Percentiles rank a stretch among this genome's conserved stretches.
Conservation (phyloP, 1,140 invertebrate species). For the Gryon sp. region DNA sequence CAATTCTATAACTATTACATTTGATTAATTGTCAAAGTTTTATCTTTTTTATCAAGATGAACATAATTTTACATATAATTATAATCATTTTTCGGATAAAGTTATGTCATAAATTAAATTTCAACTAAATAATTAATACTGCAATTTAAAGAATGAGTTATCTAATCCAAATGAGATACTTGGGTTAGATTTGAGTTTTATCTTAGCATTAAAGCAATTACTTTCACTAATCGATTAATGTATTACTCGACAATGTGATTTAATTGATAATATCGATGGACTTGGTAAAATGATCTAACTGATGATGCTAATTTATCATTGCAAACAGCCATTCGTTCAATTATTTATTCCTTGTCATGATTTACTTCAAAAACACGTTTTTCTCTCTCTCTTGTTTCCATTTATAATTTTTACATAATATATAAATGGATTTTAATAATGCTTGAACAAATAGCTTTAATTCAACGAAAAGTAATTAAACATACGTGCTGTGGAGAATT, state of each 20-base stretch:
- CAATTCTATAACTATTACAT: too few relatives aligned
- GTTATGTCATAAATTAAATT: too few relatives aligned
- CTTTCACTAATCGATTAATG: constrained; percentile 18
- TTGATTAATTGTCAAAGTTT: too few relatives aligned
- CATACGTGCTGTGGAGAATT: too few relatives aligned
- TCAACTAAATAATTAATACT: not conserved
- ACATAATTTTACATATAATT: too few relatives aligned
- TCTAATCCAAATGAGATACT: constrained; percentile 8
- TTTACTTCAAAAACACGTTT: not conserved
- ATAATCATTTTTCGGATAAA: too few relatives aligned
- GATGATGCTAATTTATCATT: not conserved
- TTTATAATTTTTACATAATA: not conserved
- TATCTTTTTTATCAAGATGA: too few relatives aligned
- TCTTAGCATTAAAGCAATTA: constrained; percentile 7
- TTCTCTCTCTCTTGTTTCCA: not conserved
- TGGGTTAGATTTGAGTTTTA: constrained; percentile 5
- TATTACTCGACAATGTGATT: constrained; percentile 15
- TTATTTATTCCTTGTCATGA: not conserved
- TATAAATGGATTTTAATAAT: too few relatives aligned
- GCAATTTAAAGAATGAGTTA: not conserved
- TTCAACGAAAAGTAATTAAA: too few relatives aligned
- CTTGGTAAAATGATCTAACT: not conserved
- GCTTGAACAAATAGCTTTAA: too few relatives aligned
- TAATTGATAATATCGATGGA: constrained; percentile 14
- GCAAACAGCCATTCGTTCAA: not conserved